phyloP scores from a whole-genome alignment of 1,140 invertebrate genomes.

The Zaprionus davidi region DNA sequence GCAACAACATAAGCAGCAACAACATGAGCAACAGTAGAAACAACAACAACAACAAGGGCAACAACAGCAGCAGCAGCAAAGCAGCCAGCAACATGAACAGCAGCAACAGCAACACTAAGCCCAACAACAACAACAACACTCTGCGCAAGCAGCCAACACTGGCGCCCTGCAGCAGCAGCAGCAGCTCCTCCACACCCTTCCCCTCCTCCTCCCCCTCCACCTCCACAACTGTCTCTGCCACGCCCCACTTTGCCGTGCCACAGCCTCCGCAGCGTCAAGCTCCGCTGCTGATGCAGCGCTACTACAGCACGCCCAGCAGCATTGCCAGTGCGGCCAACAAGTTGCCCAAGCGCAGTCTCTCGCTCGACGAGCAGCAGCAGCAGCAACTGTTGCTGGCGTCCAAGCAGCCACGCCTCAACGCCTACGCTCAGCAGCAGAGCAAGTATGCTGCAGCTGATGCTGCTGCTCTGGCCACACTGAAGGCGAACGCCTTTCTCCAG shows the following conservation, averaged over 20 bases:
- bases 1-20: neutral
- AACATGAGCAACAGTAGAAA: neutral
- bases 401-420: conserved; percentile 58
- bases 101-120: conserved; percentile 1
- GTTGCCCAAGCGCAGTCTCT: conserved; percentile 69
- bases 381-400: conserved; percentile 38
- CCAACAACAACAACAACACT: conserved; percentile 38
- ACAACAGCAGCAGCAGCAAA: neutral
- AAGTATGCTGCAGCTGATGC: conserved; percentile 13
- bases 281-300: conserved; percentile 63
- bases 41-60: conserved; percentile 19
- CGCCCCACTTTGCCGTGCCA: conserved; percentile 72
- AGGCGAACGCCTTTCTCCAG: conserved; percentile 29
- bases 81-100: neutral
- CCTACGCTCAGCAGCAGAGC: conserved; percentile 39
- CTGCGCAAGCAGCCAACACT: neutral
- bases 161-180: conserved; percentile 16
- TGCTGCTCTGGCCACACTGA: conserved; percentile 13
- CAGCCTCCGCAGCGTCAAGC: conserved; percentile 44
- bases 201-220: conserved; percentile 1
- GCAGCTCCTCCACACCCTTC: neutral
- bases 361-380: conserved; percentile 67
- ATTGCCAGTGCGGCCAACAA: conserved; percentile 81
- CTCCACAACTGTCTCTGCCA: neutral
- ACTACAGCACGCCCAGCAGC: conserved; percentile 71